phyloP scores from a whole-genome alignment of 1,140 invertebrate species.

The Helicoverpa zea region DNA sequence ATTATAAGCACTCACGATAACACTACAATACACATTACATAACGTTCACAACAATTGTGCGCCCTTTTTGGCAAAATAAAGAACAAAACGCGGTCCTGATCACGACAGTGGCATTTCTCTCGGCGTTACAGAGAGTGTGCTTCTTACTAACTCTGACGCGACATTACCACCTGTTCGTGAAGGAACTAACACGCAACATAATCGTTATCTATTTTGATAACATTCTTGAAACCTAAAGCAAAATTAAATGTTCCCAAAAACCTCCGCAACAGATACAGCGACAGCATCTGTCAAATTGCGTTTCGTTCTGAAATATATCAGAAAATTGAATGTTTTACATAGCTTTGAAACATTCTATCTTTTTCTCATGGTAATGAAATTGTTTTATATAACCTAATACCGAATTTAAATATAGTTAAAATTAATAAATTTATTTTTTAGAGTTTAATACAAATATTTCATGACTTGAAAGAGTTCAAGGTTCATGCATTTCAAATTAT shows the following conservation, averaged over 20 bases:
- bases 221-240: constrained; percentile 69
- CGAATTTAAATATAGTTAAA: too few relatives aligned
- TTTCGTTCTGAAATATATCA: constrained; percentile 45
- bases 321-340: not conserved
- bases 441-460: too few relatives aligned
- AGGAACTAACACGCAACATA: constrained; percentile 64
- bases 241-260: constrained; percentile 68
- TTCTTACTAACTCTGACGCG: constrained; percentile 48
- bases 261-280: constrained; percentile 47
- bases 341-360: not conserved
- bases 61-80: constrained; percentile 74
- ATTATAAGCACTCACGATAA: constrained; percentile 65
- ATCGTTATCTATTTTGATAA: constrained; percentile 83
- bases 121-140: constrained; percentile 48
- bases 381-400: too few relatives aligned
- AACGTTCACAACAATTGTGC: constrained; percentile 77
- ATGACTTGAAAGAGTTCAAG: too few relatives aligned
- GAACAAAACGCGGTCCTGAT: constrained; percentile 73
- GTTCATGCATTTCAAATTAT: too few relatives aligned
- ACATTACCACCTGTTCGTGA: constrained; percentile 58
- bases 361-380: not conserved
- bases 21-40: constrained; percentile 77
- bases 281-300: constrained; percentile 54
- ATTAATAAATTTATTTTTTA: too few relatives aligned
- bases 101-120: constrained; percentile 71